Percentiles rank a stretch among this genome's conserved stretches.
These are phyloP conservation scores for Cephus spinipes DNA, from an alignment of 2,888 invertebrate genomes.

Conservation along the genomic window DNA sequence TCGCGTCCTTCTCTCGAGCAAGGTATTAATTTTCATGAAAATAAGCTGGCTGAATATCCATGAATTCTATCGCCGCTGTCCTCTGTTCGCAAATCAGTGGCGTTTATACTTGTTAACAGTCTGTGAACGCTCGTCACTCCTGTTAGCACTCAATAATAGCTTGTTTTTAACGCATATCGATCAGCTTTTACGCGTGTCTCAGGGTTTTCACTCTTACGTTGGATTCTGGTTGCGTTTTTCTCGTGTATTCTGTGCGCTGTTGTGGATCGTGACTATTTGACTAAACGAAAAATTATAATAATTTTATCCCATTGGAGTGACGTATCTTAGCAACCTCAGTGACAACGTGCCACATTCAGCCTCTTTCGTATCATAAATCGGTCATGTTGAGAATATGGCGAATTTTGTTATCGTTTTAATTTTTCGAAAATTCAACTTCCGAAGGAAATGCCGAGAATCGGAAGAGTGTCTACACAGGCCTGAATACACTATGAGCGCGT, in stretches of 20 bases:
- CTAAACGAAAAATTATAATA: not conserved
- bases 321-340: not conserved
- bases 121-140: not conserved
- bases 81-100: not conserved
- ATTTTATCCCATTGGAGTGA: not conserved
- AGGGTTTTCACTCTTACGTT: not conserved
- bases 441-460: not conserved
- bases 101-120: not conserved
- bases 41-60: not conserved
- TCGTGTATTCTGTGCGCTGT: too few relatives aligned
- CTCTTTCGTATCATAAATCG: too few relatives aligned
- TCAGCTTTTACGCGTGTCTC: not conserved
- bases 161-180: not conserved
- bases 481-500: not conserved
- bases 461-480: not conserved
- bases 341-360: too few relatives aligned
- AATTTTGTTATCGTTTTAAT: not conserved
- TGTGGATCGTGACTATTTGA: not conserved
- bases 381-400: too few relatives aligned
- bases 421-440: not conserved
- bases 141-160: not conserved
- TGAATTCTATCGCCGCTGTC: not conserved
- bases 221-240: too few relatives aligned
- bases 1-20: too few relatives aligned
- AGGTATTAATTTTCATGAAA: too few relatives aligned